Evolutionary conservation across 2,113 vertebrate species (phyloP), one percentile per base, ranked within the genome.

Genomic region (Notiomystis cincta): DNA sequence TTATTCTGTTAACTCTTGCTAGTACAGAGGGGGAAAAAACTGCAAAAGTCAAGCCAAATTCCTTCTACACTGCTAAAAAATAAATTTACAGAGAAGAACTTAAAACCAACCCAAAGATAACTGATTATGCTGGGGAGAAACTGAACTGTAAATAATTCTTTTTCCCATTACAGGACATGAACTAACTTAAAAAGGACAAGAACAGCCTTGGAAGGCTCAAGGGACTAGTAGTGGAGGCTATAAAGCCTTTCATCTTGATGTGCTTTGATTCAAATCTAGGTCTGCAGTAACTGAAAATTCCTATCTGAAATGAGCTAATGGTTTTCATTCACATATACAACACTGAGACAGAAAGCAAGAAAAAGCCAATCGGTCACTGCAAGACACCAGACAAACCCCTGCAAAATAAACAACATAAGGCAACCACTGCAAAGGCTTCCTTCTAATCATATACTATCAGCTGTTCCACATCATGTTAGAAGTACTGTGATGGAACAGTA

Each of bases 1-100:
- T 97, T 88, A 57, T 73, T 83, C 40, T 50, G 45, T 98, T 98
- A 98, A 98, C 97, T 96, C 97, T 96, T 98, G 48, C 90, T 82
- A 53, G 57, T 67, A 73, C 75, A 62, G 79, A 88, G 40, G 16
- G 13, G 31, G 1, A 28, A 42, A 50, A 51, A 57, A 13, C 2
- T 1, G 1, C 40, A 89, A 88, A 84, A 84, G 78, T 25, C n/a
- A 85, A 77, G 48, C 45, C 12, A 42, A 90, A 77, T 28, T 69
- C 27, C 40, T 92, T 51, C 30, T 71, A 64, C 6, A 35, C 28
- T n/a, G 56, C 30, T 81, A 42, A 69, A 85, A 40, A 84, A 91
- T 16, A 71, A 57, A 87, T 47, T 44, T n/a, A 83, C 16, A 76
- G 62, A 62, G 38, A 86, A 86, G 13, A 70, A 70, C 45, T 73